phyloP scores from a whole-genome alignment of 2,113 vertebrate genomes.

The Sebastes schlegelii region DNA sequence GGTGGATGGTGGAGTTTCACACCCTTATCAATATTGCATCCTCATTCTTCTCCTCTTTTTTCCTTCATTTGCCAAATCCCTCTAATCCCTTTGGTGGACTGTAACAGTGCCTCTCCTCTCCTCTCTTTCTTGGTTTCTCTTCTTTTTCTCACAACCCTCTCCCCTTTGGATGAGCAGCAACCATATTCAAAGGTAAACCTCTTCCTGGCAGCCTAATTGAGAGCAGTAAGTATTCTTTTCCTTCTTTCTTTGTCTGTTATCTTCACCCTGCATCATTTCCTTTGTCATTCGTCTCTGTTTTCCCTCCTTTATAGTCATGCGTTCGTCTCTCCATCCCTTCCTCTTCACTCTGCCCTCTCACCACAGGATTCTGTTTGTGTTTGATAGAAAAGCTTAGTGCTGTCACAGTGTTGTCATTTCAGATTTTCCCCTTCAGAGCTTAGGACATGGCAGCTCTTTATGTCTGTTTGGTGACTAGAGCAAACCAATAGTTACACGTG shows the following conservation, averaged over 20 bases:
- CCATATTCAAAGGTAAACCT: constrained; percentile 83
- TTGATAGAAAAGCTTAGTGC: constrained; percentile 20
- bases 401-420: constrained; percentile 4
- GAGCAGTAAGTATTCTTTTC: constrained; percentile 71
- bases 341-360: constrained; percentile 11
- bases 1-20: constrained; percentile 18
- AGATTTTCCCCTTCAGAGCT: background rate
- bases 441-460: background rate
- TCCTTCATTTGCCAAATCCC: constrained; percentile 37
- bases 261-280: background rate
- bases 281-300: background rate
- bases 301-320: background rate
- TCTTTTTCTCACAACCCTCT: constrained; percentile 27
- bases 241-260: constrained; percentile 15
- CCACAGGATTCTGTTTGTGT: constrained; percentile 24
- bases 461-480: background rate
- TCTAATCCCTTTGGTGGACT: constrained; percentile 49
- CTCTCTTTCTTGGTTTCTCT: constrained; percentile 56
- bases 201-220: constrained; percentile 75
- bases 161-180: constrained; percentile 70
- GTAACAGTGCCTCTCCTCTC: constrained; percentile 62
- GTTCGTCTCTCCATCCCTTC: background rate
- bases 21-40: constrained; percentile 39
- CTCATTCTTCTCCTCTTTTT: constrained; percentile 27
- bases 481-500: background rate